Evolutionary conservation across 35 echinoderm and acorn worm genomes (phyloP).

Genomic region (Eucidaris tribuloides): DNA sequence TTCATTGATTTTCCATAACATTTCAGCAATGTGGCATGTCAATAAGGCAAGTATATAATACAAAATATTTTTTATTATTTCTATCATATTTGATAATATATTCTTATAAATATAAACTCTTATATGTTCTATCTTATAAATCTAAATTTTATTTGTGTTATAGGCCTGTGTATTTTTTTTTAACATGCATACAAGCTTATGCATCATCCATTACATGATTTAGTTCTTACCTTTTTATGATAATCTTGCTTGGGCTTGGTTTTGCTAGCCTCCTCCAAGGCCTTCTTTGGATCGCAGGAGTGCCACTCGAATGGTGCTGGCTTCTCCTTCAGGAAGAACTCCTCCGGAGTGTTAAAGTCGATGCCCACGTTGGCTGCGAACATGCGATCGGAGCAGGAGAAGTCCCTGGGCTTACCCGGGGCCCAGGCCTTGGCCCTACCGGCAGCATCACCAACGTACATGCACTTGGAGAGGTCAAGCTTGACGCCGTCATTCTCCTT

Average conservation of each 20-base stretch:
- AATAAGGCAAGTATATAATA: no score
- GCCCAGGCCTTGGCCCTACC: conserved; percentile 89
- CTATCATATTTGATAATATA: no score
- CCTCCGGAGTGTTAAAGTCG: conserved; percentile 81
- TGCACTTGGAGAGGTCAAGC: conserved; percentile 48
- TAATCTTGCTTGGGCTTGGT: conserved; percentile 36
- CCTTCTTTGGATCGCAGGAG: conserved; percentile 71
- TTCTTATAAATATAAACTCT: no score
- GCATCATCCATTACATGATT: no score
- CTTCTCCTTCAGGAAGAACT: conserved; percentile 74
- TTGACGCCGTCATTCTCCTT: conserved; percentile 64
- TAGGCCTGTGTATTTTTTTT: no score
- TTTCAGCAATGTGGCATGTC: no score
- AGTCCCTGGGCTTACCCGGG: conserved; percentile 77
- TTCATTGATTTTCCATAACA: no score
- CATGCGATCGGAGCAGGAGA: conserved; percentile 92
- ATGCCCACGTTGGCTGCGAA: conserved; percentile 86
- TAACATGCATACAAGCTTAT: no score
- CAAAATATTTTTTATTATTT: no score
- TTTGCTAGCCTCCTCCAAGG: conserved; percentile 24
- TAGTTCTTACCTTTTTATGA: conserved; percentile 78
- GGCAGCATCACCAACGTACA: conserved; percentile 93
- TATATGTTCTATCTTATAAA: no score
- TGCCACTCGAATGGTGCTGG: conserved; percentile 71
- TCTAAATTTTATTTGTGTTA: no score